Evolutionary conservation across 2,797 vertebrate genomes (phyloP).

Genomic region (Hirundo rustica): DNA sequence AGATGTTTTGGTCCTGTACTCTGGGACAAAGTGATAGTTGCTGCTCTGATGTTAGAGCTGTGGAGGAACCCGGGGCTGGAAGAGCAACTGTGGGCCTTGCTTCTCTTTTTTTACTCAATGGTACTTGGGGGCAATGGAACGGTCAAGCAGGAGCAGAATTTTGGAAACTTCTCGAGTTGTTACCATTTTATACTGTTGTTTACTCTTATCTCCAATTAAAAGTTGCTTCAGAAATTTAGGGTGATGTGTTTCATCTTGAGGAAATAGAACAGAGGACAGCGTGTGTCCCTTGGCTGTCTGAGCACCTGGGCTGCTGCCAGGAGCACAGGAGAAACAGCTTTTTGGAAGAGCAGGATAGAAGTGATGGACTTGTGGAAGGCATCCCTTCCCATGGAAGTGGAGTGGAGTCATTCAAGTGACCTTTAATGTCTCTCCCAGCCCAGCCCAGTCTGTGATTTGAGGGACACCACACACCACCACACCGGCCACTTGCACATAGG

Average conservation of each 20-base stretch:
- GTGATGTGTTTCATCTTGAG: background rate
- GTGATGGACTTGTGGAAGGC: background rate
- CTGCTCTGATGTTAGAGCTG: background rate
- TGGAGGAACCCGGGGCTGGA: background rate
- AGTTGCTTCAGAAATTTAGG: slow-evolving; percentile 52
- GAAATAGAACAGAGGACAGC: accelerated
- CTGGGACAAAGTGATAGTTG: background rate
- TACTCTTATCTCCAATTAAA: slow-evolving; percentile 80
- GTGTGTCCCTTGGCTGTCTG: accelerated
- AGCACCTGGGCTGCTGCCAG: background rate
- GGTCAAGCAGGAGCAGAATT: slow-evolving; percentile 35
- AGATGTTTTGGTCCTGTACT: background rate
- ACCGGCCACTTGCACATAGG: accelerated
- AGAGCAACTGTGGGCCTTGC: background rate
- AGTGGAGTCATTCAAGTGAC: background rate
- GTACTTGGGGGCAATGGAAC: slow-evolving; percentile 63
- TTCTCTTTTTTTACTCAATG: slow-evolving; percentile 50
- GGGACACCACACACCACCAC: background rate
- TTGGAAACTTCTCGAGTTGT: slow-evolving; percentile 57
- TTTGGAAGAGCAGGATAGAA: background rate
- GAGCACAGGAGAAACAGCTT: background rate
- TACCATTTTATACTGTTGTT: slow-evolving; percentile 79
- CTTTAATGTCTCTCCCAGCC: background rate
- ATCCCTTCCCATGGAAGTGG: background rate
- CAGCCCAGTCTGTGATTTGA: background rate